Evolutionary conservation across 2,797 vertebrate species (phyloP).

Genomic region (Anisognathus igniventris): DNA sequence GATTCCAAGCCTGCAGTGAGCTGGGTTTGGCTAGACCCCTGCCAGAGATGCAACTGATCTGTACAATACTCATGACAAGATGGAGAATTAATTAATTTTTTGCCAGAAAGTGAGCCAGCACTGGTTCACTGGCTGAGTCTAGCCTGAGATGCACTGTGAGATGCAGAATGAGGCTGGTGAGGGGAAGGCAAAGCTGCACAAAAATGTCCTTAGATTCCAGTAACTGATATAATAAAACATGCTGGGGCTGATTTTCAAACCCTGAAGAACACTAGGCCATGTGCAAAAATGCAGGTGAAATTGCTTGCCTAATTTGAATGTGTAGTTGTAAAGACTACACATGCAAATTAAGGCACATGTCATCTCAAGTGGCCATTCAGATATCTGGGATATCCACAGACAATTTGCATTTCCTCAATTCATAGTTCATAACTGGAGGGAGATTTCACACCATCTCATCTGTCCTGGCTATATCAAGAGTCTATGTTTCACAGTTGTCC

Average conservation of each 20-base stretch:
- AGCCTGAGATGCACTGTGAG: neutral
- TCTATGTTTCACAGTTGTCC: constrained; percentile 22
- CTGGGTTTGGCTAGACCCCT: neutral
- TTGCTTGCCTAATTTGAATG: constrained; percentile 6
- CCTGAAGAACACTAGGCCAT: constrained; percentile 17
- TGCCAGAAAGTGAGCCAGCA: neutral
- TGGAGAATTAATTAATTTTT: neutral
- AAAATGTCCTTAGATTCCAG: constrained; percentile 21
- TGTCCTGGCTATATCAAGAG: neutral
- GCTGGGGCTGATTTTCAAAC: constrained; percentile 1
- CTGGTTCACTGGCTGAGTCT: neutral
- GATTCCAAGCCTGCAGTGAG: neutral
- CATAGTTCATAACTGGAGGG: neutral
- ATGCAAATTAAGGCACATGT: constrained; percentile 4
- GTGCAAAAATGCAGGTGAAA: constrained; percentile 56
- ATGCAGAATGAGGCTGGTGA: neutral
- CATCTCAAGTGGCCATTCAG: constrained; percentile 30
- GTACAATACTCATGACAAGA: neutral
- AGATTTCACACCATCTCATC: neutral
- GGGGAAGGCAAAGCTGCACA: neutral
- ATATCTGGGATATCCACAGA: neutral
- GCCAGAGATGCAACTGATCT: neutral
- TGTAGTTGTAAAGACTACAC: neutral
- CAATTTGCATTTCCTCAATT: constrained; percentile 5
- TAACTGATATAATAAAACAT: neutral